Evolutionary conservation across 2,888 invertebrate species (phyloP).

Genomic region (Tillus elongatus): DNA sequence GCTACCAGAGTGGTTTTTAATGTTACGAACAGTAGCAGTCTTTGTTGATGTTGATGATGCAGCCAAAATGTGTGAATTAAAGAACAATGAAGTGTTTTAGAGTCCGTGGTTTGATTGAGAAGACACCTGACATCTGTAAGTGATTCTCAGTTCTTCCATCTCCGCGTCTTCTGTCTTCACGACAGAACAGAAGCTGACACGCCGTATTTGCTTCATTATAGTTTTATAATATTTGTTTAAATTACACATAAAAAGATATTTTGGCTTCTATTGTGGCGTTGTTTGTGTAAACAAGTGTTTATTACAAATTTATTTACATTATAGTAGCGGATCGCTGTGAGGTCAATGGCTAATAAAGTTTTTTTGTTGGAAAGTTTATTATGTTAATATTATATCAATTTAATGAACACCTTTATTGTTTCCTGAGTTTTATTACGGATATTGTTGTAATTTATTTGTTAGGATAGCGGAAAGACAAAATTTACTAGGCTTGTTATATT

Average conservation of each 20-base stretch:
- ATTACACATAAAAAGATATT: neutral
- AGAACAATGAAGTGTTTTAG: conserved; percentile 29
- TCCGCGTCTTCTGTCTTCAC: neutral
- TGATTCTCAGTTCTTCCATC: neutral
- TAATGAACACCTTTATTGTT: too few relatives aligned
- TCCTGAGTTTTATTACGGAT: too few relatives aligned
- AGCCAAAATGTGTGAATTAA: conserved; percentile 33
- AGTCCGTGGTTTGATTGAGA: conserved; percentile 10
- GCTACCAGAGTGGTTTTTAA: conserved; percentile 25
- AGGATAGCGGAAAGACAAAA: too few relatives aligned
- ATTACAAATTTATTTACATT: neutral
- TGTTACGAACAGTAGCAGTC: conserved; percentile 31
- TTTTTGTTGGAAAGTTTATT: too few relatives aligned
- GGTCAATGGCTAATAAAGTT: too few relatives aligned
- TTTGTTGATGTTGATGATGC: conserved; percentile 32
- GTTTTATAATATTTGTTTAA: conserved; percentile 28
- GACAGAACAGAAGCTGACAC: conserved; percentile 15
- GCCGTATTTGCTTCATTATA: conserved; percentile 27
- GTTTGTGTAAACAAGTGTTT: conserved; percentile 1
- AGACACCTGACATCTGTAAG: neutral
- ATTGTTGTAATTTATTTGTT: too few relatives aligned
- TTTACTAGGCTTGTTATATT: too few relatives aligned
- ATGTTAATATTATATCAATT: too few relatives aligned
- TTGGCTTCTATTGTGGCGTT: conserved; percentile 1
- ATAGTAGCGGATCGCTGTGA: too few relatives aligned